Percentiles rank a stretch among this genome's conserved stretches.
phyloP scores from a whole-genome alignment of 2,888 invertebrate genomes.

The Polydrusus pterygomalis region DNA sequence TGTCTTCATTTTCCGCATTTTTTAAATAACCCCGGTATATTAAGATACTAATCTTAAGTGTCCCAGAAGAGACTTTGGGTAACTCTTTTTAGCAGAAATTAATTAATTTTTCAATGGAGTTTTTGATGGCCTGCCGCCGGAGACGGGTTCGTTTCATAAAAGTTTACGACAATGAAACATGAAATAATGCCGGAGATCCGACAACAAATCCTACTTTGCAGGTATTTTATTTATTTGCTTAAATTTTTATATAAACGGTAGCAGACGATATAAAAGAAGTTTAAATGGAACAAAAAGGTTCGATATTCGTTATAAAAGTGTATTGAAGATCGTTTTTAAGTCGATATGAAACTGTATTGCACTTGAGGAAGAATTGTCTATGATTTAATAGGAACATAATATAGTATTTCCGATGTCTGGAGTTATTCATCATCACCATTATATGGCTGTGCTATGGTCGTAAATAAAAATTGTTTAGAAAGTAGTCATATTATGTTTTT shows the following conservation, averaged over 20 bases:
- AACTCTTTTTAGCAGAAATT: conserved; percentile 13
- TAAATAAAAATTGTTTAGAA: too few species aligned
- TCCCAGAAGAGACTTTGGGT: neutral
- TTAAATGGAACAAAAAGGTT: neutral
- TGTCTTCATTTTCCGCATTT: neutral
- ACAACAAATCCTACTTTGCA: conserved; percentile 12
- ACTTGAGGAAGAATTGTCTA: too few species aligned
- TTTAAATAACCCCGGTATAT: neutral
- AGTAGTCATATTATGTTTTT: too few species aligned
- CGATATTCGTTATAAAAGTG: neutral
- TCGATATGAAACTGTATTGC: too few species aligned
- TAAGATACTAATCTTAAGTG: conserved; percentile 4
- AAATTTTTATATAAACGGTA: neutral
- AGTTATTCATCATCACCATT: too few species aligned
- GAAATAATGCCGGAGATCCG: neutral
- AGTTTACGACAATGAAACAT: conserved; percentile 8
- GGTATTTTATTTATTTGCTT: conserved; percentile 4
- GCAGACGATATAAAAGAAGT: neutral
- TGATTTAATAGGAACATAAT: too few species aligned
- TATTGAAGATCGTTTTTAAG: too few species aligned
- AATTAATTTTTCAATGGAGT: conserved; percentile 15
- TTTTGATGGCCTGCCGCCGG: conserved; percentile 14
- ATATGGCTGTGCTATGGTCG: too few species aligned
- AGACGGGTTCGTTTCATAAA: conserved; percentile 12
- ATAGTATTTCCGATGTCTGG: too few species aligned